Evolutionary conservation across 2,888 invertebrate genomes (phyloP).

Genomic region (Drosophila testacea): DNA sequence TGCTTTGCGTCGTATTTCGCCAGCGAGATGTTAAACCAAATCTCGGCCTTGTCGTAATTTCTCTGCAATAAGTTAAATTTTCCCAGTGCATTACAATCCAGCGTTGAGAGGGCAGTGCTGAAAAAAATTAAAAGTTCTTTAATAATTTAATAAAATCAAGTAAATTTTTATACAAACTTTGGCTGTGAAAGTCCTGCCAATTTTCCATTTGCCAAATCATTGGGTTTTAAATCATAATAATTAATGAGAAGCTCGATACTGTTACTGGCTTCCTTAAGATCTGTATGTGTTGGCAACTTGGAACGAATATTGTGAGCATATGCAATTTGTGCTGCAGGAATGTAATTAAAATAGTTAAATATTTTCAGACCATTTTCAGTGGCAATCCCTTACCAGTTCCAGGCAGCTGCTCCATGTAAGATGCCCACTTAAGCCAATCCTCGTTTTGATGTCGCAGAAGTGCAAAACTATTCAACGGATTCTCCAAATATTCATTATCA

Average conservation of each 20-base stretch:
- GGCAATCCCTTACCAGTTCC: slow-evolving; percentile 14
- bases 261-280: slow-evolving; percentile 37
- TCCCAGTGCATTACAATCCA: slow-evolving; percentile 46
- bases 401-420: background rate
- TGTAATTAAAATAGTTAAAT: too few species aligned
- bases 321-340: slow-evolving; percentile 8
- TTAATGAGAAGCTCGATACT: slow-evolving; percentile 29
- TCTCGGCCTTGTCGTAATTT: slow-evolving; percentile 9
- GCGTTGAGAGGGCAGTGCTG: slow-evolving; percentile 23
- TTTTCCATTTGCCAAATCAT: slow-evolving; percentile 35
- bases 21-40: slow-evolving; percentile 44
- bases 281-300: slow-evolving; percentile 30
- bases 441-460: slow-evolving; percentile 33
- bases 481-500: slow-evolving; percentile 40
- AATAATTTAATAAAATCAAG: background rate
- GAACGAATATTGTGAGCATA: slow-evolving; percentile 12
- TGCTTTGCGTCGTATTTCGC: background rate
- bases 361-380: background rate
- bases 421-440: slow-evolving; percentile 37
- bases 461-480: slow-evolving; percentile 41
- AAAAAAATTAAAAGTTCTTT: background rate
- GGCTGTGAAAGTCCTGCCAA: slow-evolving; percentile 15
- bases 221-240: slow-evolving; percentile 27
- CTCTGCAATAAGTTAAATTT: slow-evolving; percentile 18
- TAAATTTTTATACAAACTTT: slow-evolving; percentile 17